phyloP scores from a whole-genome alignment of 2,888 invertebrate species.

The Brachyptera risi region DNA sequence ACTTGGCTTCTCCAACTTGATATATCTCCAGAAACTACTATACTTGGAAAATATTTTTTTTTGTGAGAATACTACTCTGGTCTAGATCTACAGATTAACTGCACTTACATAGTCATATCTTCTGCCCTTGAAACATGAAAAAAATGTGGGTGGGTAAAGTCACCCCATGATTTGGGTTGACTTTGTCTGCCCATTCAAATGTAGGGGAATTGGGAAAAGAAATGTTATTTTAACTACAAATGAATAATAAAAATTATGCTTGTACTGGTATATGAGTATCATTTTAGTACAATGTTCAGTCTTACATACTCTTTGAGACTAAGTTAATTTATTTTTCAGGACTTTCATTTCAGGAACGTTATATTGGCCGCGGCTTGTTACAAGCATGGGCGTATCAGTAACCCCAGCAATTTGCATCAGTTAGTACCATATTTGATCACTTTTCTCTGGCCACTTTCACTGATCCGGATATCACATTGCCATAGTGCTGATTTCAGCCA shows the following conservation, averaged over 20 bases:
- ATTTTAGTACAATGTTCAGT: neutral
- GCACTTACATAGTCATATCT: neutral
- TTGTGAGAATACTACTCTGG: neutral
- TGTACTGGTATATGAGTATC: neutral
- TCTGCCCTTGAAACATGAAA: neutral
- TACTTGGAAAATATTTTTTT: neutral
- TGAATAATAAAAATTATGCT: too few species aligned
- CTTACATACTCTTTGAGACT: neutral
- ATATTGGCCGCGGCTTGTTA: neutral
- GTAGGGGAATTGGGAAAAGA: neutral
- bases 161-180: neutral
- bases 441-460: neutral
- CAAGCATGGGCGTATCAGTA: neutral
- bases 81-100: neutral
- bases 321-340: neutral
- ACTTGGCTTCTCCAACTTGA: neutral
- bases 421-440: neutral
- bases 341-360: neutral
- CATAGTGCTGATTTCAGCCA: neutral
- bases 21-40: neutral
- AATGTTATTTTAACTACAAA: neutral
- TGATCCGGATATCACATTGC: neutral
- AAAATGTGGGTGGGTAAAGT: neutral
- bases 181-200: neutral
- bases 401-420: neutral